These are phyloP conservation scores for Danio albolineatus DNA, from an alignment of 2,797 vertebrate species.

Conservation along the genomic window DNA sequence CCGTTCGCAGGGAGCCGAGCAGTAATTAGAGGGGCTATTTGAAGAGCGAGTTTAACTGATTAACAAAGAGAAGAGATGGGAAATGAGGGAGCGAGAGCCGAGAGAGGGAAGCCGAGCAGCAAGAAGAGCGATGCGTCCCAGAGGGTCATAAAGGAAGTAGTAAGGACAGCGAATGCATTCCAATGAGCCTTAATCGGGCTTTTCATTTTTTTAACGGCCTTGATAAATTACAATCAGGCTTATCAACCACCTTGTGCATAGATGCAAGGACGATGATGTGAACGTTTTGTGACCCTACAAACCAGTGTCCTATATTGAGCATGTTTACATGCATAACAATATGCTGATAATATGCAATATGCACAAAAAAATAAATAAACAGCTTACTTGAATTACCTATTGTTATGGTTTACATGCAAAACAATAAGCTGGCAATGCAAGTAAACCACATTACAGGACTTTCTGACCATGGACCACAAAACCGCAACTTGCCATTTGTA, in stretches of 20 bases:
- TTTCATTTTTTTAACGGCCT: constrained; percentile 70
- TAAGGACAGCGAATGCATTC: constrained; percentile 78
- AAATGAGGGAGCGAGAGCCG: constrained; percentile 69
- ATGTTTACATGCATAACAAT: too few relatives aligned
- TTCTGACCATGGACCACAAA: too few relatives aligned
- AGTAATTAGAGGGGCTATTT: constrained; percentile 87
- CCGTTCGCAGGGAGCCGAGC: constrained; percentile 79
- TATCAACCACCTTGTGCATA: constrained; percentile 70
- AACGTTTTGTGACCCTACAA: constrained; percentile 14
- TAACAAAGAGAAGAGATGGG: constrained; percentile 80
- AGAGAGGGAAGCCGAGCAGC: constrained; percentile 61
- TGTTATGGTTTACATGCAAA: too few relatives aligned
- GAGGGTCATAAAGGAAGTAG: constrained; percentile 59
- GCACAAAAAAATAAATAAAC: too few relatives aligned
- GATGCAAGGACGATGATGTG: constrained; percentile 61
- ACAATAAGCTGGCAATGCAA: too few relatives aligned
- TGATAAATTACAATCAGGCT: constrained; percentile 80
- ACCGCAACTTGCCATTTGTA: too few relatives aligned
- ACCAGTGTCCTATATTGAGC: constrained; percentile 21
- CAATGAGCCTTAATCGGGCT: constrained; percentile 79
- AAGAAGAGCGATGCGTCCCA: constrained; percentile 57
- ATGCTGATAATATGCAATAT: too few relatives aligned
- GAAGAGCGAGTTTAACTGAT: constrained; percentile 89
- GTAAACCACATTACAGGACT: too few relatives aligned
- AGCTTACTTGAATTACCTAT: too few relatives aligned